Evolutionary conservation across 35 echinoderm and acorn worm species (phyloP).

Genomic region (Holothuria glaberrima): DNA sequence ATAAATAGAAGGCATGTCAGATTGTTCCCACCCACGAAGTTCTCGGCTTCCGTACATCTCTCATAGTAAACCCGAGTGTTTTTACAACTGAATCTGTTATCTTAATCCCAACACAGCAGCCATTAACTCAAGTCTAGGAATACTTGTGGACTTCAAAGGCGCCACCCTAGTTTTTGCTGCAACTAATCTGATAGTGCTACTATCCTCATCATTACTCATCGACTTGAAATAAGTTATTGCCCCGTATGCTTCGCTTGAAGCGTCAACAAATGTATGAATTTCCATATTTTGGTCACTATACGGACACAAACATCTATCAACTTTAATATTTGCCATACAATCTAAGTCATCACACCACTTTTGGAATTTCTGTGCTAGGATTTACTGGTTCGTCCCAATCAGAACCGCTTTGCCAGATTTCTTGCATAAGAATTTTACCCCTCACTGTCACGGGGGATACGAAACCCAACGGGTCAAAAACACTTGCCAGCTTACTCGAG

Average conservation of each 20-base stretch:
- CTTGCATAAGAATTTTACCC: conserved; percentile 63
- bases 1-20: no score
- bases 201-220: no score
- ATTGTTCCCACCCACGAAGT: no score
- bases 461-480: conserved; percentile 57
- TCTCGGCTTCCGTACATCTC: no score
- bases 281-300: neutral
- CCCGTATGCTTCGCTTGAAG: conserved; percentile 18
- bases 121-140: no score
- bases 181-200: no score
- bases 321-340: neutral
- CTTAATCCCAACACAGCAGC: no score
- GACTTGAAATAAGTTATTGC: no score
- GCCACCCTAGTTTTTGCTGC: no score
- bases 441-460: conserved; percentile 29
- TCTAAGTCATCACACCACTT: conserved; percentile 24
- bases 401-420: conserved; percentile 50
- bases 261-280: conserved; percentile 23
- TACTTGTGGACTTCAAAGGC: no score
- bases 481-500: conserved; percentile 19
- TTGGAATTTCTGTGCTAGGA: neutral
- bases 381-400: conserved; percentile 54
- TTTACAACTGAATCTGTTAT: no score
- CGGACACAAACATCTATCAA: conserved; percentile 25
- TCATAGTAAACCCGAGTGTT: no score